Evolutionary conservation across 2,888 invertebrate species (phyloP), one percentile per base, ranked within the genome.

Genomic region (Seira ritae): DNA sequence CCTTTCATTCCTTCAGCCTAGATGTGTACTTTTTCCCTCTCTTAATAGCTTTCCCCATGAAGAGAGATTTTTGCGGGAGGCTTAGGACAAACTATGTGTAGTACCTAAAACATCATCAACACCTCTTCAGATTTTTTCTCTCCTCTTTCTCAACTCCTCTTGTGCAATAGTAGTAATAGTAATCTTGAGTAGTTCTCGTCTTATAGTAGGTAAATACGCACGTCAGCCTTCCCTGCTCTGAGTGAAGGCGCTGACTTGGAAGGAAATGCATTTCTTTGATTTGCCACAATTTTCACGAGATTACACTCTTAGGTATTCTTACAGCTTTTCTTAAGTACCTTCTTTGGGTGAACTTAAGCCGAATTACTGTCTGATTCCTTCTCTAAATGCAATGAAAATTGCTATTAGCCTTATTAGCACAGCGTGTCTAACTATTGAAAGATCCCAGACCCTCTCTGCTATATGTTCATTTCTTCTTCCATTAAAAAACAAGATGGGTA

Each of bases 251-350:
- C n/a, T n/a, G n/a, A n/a, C n/a, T n/a, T 66, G 23, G 15, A 69
- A 69, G 65, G 24, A 24, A 12, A n/a, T 73, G 6, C 23, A 31
- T 73, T 80, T 46, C 68, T 80, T 74, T 80, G 80, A 80, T 80
- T 80, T 69, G 42, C 80, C 74, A 60, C 80, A 69, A 80, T 80
- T 80, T 80, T 80, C 68, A 62, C 65, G 55, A 80, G 80, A 74
- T 74, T 74, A 73, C 80, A 73, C 73, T 80, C 62, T 74, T 74
- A 68, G 79, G n/a, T n/a, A n/a, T n/a, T n/a, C n/a, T n/a, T n/a
- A n/a, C n/a, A n/a, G n/a, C 72, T n/a, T n/a, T 24, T 72, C 37
- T 62, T 79, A 72, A 79, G 79, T 72, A 79, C 55, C 79, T 79
- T 67, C 79, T 79, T 79, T 50, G 20, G 72, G 66, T 42, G 67